These are phyloP conservation scores for Danio aesculapii DNA, from an alignment of 2,797 vertebrate genomes.

Conservation along the genomic window DNA sequence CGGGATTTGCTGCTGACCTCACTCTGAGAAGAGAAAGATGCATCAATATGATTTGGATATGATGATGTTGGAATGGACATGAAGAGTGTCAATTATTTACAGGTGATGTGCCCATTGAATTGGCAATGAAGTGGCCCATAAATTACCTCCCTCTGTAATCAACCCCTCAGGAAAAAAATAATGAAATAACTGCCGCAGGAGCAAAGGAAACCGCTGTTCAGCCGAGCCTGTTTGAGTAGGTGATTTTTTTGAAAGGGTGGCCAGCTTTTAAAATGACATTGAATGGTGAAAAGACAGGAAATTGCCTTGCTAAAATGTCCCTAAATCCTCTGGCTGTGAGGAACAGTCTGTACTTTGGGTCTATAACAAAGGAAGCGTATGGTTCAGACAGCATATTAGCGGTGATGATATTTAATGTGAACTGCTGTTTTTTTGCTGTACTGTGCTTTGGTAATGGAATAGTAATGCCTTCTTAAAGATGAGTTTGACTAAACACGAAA, in stretches of 20 bases:
- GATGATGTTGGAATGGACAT: slow-evolving; percentile 80
- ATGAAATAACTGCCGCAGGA: slow-evolving; percentile 72
- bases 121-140: slow-evolving; percentile 78
- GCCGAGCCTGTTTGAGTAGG: slow-evolving; percentile 50
- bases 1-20: slow-evolving; percentile 67
- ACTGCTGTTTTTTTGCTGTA: neutral
- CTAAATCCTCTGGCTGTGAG: slow-evolving; percentile 73
- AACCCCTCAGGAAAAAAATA: slow-evolving; percentile 74
- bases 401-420: slow-evolving; percentile 45
- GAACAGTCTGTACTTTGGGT: slow-evolving; percentile 67
- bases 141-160: slow-evolving; percentile 80
- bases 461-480: neutral
- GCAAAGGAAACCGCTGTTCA: slow-evolving; percentile 44
- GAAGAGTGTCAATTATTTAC: slow-evolving; percentile 84
- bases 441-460: slow-evolving; percentile 3
- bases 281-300: slow-evolving; percentile 69
- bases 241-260: slow-evolving; percentile 52
- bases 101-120: slow-evolving; percentile 81
- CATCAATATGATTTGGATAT: slow-evolving; percentile 78
- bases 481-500: neutral
- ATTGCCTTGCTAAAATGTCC: slow-evolving; percentile 72
- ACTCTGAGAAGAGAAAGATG: slow-evolving; percentile 67
- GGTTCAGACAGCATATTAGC: slow-evolving; percentile 30
- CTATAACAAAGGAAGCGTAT: slow-evolving; percentile 34
- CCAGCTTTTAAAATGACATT: slow-evolving; percentile 75